Conservation (phyloP, 2,113 vertebrate species). For the Gymnogyps californianus region DNA sequence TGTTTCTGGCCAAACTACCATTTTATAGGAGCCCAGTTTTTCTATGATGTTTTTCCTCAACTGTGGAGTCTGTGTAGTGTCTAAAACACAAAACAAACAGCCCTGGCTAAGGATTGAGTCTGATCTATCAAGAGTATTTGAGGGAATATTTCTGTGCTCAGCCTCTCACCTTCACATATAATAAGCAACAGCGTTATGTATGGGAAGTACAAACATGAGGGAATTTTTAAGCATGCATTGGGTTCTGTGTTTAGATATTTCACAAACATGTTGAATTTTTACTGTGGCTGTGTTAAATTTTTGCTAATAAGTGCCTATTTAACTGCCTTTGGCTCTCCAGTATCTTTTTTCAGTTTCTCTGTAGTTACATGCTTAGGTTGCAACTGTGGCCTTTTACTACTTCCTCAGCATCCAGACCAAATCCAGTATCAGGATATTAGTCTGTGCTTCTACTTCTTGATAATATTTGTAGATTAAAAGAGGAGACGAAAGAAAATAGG, state of each 20-base stretch:
- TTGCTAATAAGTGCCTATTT: not conserved
- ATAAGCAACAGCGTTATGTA: not conserved
- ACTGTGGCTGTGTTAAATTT: fast-evolving
- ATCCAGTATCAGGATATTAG: not conserved
- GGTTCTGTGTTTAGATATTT: not conserved
- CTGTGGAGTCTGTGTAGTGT: not conserved
- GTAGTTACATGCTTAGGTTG: not conserved
- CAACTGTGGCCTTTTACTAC: not conserved
- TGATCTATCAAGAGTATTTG: not conserved
- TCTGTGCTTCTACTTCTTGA: not conserved
- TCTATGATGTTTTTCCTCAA: not conserved
- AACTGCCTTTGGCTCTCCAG: not conserved
- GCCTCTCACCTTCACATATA: not conserved
- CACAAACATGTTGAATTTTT: not conserved
- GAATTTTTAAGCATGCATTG: not conserved
- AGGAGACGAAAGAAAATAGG: not conserved
- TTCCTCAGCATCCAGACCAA: not conserved
- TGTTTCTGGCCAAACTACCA: not conserved
- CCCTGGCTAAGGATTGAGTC: not conserved
- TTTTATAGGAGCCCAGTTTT: not conserved
- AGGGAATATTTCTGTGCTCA: not conserved
- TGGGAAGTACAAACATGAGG: not conserved
- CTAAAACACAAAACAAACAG: not conserved
- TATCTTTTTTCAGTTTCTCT: not conserved
- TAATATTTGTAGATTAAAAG: not conserved